Conservation (phyloP, 30 jellyfish, hydroid and myxozoan genomes). For the Nemopilema nomurai region DNA sequence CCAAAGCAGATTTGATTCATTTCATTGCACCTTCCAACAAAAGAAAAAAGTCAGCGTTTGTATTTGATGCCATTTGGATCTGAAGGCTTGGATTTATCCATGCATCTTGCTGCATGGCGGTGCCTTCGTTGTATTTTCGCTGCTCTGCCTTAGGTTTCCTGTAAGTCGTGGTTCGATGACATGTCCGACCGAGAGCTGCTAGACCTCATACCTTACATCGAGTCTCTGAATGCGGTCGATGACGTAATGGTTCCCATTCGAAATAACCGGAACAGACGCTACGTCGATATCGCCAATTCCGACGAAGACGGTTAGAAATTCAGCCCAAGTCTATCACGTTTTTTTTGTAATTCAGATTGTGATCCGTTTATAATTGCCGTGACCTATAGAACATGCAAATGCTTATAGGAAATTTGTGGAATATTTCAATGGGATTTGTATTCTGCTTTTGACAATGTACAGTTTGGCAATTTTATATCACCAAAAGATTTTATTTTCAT, state of each 20-base stretch:
- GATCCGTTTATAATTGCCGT: background rate
- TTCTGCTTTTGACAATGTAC: conserved; percentile 29
- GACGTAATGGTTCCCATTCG: conserved; percentile 84
- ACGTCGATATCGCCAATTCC: conserved; percentile 8
- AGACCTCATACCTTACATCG: conserved; percentile 89
- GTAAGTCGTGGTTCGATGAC: conserved; percentile 96
- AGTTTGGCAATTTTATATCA: conserved; percentile 3
- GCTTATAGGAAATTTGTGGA: background rate
- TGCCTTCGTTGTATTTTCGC: background rate
- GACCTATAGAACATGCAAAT: background rate
- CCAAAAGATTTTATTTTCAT: conserved; percentile 26
- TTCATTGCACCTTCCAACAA: too few species aligned
- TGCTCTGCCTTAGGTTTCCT: conserved; percentile 77
- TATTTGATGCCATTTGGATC: too few species aligned
- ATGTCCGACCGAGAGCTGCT: conserved; percentile 79
- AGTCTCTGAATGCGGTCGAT: conserved; percentile 72
- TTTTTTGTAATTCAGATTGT: background rate
- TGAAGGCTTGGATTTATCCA: too few species aligned
- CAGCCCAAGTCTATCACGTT: conserved; percentile 10
- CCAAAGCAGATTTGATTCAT: too few species aligned
- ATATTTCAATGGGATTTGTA: background rate
- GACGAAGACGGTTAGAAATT: conserved; percentile 47
- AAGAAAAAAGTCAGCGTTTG: too few species aligned
- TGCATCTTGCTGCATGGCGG: background rate
- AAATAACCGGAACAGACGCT: conserved; percentile 73